phyloP scores from a whole-genome alignment of 2,797 vertebrate genomes.

The Schizothorax lantsangensis region DNA sequence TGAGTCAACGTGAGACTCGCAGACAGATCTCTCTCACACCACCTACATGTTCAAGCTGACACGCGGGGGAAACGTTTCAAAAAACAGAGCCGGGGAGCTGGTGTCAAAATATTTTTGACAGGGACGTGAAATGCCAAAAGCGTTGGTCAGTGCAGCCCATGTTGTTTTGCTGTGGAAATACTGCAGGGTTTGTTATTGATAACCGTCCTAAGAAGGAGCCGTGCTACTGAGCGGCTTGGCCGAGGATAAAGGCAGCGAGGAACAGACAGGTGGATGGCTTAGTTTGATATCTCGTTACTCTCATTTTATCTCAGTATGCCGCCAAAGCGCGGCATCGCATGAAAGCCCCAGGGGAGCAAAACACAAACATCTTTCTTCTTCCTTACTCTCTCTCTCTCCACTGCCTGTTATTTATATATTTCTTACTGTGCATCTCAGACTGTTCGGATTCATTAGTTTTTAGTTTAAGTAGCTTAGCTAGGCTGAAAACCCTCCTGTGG shows the following conservation, averaged over 20 bases:
- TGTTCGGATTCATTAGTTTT: constrained; percentile 76
- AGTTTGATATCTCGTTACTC: constrained; percentile 75
- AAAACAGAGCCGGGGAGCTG: constrained; percentile 9
- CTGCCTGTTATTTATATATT: constrained; percentile 50
- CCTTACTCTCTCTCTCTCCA: constrained; percentile 41
- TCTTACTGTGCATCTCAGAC: constrained; percentile 56
- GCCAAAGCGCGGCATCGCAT: constrained; percentile 65
- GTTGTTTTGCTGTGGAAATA: constrained; percentile 20
- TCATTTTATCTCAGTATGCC: constrained; percentile 79
- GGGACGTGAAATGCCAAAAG: constrained; percentile 34
- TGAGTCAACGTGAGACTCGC: constrained; percentile 73
- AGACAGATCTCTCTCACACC: constrained; percentile 66
- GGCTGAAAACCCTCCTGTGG: constrained; percentile 51
- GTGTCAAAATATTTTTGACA: constrained; percentile 31
- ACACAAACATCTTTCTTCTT: constrained; percentile 67
- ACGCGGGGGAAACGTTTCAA: constrained; percentile 28
- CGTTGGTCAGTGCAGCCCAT: constrained; percentile 16
- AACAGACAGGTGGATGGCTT: constrained; percentile 77
- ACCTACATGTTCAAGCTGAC: constrained; percentile 63
- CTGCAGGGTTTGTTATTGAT: constrained; percentile 66
- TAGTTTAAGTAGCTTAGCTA: constrained; percentile 61
- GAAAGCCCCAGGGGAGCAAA: constrained; percentile 71
- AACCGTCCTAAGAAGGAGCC: constrained; percentile 66
- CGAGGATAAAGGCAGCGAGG: constrained; percentile 71
- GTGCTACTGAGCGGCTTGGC: constrained; percentile 66